Evolutionary conservation across 2,797 vertebrate genomes (phyloP).

Genomic region (Bradypus variegatus): DNA sequence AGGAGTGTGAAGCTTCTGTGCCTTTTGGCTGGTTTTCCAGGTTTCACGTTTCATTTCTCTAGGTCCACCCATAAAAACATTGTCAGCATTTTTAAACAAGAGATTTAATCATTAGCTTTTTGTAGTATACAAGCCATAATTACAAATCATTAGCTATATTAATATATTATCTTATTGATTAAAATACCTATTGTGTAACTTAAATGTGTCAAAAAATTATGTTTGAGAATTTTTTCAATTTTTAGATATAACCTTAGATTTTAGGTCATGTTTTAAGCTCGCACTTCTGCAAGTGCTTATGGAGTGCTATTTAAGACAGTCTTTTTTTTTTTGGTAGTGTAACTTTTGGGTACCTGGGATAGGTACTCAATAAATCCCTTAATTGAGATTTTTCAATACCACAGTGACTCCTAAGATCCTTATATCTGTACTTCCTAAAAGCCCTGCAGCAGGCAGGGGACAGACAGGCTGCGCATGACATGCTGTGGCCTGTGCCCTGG

Average conservation of each 20-base stretch:
- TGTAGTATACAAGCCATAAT: background rate
- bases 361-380: background rate
- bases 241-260: background rate
- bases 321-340: background rate
- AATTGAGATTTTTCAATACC: background rate
- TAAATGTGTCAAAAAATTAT: background rate
- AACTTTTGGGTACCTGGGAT: background rate
- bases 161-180: background rate
- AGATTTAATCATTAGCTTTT: background rate
- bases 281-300: background rate
- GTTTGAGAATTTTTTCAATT: background rate
- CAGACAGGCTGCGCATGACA: background rate
- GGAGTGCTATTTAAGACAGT: background rate
- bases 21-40: background rate
- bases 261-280: background rate
- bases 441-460: background rate
- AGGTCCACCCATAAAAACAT: background rate
- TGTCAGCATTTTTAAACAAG: background rate
- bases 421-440: background rate
- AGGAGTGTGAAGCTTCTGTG: background rate
- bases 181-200: background rate
- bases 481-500: constrained; percentile 51
- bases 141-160: background rate
- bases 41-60: background rate
- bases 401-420: background rate